Evolutionary conservation across 2,797 vertebrate genomes (phyloP).

Genomic region (Huso huso): DNA sequence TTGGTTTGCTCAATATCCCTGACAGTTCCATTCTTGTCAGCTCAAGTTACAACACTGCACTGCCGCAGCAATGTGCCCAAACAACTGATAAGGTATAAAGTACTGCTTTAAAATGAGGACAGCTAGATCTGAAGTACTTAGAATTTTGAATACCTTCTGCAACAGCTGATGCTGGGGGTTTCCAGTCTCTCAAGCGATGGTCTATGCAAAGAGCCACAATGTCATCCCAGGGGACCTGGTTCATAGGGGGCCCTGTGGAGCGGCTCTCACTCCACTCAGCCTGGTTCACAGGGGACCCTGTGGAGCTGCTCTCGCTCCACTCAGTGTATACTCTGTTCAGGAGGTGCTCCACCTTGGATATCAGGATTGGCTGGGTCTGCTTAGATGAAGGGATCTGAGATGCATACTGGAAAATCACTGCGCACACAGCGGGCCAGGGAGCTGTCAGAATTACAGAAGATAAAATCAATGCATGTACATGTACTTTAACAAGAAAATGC

Average conservation of each 20-base stretch:
- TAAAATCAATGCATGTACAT: no score
- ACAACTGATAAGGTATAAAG: no score
- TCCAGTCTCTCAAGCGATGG: conserved; percentile 87
- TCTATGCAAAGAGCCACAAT: conserved; percentile 77
- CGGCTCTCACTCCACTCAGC: background rate
- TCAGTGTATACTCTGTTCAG: conserved; percentile 55
- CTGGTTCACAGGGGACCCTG: conserved; percentile 30
- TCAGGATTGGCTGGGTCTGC: conserved; percentile 68
- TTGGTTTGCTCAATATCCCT: no score
- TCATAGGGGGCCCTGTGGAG: conserved; percentile 40
- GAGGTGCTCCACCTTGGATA: conserved; percentile 77
- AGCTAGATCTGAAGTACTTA: no score
- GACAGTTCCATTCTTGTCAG: no score
- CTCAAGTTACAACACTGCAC: no score
- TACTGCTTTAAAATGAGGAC: no score
- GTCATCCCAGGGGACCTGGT: conserved; percentile 78
- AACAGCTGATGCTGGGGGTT: conserved; percentile 47
- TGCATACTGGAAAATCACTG: conserved; percentile 65
- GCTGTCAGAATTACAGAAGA: conserved; percentile 42
- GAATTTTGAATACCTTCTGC: conserved; percentile 50
- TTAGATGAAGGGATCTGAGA: conserved; percentile 67
- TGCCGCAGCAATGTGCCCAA: no score
- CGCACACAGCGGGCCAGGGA: conserved; percentile 69
- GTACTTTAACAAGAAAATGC: no score
- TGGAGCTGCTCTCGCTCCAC: conserved; percentile 21